Conservation (phyloP, 2,888 invertebrate species). For the Drosophila paramelanica region DNA sequence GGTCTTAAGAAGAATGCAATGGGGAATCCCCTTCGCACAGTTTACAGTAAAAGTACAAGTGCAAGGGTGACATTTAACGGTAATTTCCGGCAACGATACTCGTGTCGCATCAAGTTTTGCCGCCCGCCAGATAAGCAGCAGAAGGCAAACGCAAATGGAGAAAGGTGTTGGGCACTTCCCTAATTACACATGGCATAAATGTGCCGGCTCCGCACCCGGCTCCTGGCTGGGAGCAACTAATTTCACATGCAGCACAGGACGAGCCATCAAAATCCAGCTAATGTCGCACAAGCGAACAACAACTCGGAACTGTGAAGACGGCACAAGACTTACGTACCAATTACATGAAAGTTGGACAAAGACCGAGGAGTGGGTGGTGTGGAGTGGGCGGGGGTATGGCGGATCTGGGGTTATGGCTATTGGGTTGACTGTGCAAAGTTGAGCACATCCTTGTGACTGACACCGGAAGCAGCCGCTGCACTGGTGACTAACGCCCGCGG, state of each 20-base stretch:
- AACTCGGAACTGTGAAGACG: conserved; percentile 64
- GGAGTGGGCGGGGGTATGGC: no score
- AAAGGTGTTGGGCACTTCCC: conserved; percentile 68
- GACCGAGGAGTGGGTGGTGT: neutral
- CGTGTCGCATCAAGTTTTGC: conserved; percentile 57
- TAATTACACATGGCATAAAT: conserved; percentile 74
- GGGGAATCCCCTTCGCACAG: conserved; percentile 5
- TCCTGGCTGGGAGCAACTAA: conserved; percentile 54
- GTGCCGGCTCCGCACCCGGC: conserved; percentile 30
- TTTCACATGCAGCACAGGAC: conserved; percentile 77
- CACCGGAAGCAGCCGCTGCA: conserved; percentile 74
- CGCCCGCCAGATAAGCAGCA: conserved; percentile 58
- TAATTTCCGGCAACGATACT: conserved; percentile 67
- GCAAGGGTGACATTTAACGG: conserved; percentile 69
- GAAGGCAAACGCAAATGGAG: conserved; percentile 26
- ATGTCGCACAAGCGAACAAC: conserved; percentile 74
- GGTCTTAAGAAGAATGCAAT: conserved; percentile 24
- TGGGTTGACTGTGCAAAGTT: conserved; percentile 43
- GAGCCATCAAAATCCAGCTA: conserved; percentile 77
- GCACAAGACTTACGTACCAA: conserved; percentile 75
- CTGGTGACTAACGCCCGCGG: conserved; percentile 59
- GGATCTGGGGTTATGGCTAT: conserved; percentile 5
- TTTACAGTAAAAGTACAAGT: conserved; percentile 23
- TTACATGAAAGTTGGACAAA: conserved; percentile 65
- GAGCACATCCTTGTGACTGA: conserved; percentile 71